A percentile compares a stretch with the other conserved stretches of the same genome.
phyloP scores from a whole-genome alignment of 2,888 invertebrate species.

The Parelbella ahira region DNA sequence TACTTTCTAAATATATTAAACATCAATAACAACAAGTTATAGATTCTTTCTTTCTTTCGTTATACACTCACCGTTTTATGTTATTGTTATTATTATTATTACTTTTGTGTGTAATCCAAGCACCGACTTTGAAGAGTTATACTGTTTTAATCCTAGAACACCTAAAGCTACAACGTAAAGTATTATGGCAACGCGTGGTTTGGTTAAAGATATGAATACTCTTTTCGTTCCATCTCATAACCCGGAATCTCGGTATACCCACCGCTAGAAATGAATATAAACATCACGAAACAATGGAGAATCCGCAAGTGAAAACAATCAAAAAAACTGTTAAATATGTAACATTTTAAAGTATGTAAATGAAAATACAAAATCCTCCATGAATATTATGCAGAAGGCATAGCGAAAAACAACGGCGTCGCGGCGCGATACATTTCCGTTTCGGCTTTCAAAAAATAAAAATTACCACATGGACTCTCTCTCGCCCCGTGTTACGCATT shows the following conservation, averaged over 20 bases:
- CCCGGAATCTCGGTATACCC: constrained; percentile 9
- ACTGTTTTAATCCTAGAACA: constrained; percentile 44
- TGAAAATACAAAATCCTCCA: constrained; percentile 22
- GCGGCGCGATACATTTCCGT: constrained; percentile 19
- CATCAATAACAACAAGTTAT: constrained; percentile 54
- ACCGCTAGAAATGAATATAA: constrained; percentile 17
- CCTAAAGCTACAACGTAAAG: constrained; percentile 51
- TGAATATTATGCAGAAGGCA: constrained; percentile 22
- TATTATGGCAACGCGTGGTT: constrained; percentile 70
- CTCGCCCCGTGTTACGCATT: constrained; percentile 22
- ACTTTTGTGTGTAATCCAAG: constrained; percentile 65
- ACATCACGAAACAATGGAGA: constrained; percentile 14
- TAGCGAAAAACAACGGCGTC: constrained; percentile 16
- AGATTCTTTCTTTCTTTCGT: constrained; percentile 46
- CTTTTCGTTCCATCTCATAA: constrained; percentile 21
- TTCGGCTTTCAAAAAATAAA: constrained; percentile 21
- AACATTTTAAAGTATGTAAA: constrained; percentile 20
- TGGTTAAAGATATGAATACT: constrained; percentile 50
- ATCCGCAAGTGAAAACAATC: constrained; percentile 19
- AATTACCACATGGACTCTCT: constrained; percentile 20
- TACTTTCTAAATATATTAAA: constrained; percentile 48
- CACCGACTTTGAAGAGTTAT: constrained; percentile 58
- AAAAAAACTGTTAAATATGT: constrained; percentile 16
- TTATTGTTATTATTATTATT: no score
- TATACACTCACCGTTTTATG: constrained; percentile 38